Conservation (phyloP, 1,140 invertebrate genomes). For the Cryptotermes secundus region DNA sequence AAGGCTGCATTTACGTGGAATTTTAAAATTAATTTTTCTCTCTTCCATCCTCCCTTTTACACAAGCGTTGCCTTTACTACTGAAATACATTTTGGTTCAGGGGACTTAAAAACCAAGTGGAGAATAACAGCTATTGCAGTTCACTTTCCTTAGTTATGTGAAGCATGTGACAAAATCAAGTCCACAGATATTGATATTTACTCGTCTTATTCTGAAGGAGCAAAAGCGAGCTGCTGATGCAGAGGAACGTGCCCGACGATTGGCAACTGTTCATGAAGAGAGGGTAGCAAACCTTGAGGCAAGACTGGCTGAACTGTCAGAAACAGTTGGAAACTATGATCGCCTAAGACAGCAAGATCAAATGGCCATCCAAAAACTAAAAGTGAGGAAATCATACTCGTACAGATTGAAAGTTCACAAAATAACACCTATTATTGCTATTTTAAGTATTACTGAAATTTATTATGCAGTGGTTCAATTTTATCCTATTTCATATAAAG, state of each 20-base stretch:
- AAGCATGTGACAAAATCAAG: conserved; percentile 18
- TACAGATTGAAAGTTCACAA: too few relatives aligned
- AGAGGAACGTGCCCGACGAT: conserved; percentile 65
- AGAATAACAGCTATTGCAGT: too few relatives aligned
- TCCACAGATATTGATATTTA: neutral
- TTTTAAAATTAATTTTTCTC: too few relatives aligned
- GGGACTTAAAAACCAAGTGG: too few relatives aligned
- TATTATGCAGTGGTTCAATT: too few relatives aligned
- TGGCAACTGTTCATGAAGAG: conserved; percentile 69
- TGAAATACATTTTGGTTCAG: too few relatives aligned
- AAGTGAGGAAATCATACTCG: conserved; percentile 44
- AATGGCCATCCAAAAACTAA: conserved; percentile 69
- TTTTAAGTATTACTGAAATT: too few relatives aligned
- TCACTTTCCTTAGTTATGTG: neutral
- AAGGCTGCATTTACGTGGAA: too few relatives aligned
- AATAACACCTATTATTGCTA: too few relatives aligned
- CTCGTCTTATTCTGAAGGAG: conserved; percentile 50
- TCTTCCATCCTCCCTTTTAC: too few relatives aligned
- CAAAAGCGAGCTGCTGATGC: conserved; percentile 64
- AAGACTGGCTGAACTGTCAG: conserved; percentile 75
- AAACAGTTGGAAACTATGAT: conserved; percentile 77
- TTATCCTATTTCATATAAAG: too few relatives aligned
- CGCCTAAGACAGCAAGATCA: conserved; percentile 71
- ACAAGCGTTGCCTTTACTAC: too few relatives aligned
- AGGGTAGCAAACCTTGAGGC: conserved; percentile 75